Evolutionary conservation across 2,888 invertebrate species (phyloP).

Genomic region (Acleris laterana): DNA sequence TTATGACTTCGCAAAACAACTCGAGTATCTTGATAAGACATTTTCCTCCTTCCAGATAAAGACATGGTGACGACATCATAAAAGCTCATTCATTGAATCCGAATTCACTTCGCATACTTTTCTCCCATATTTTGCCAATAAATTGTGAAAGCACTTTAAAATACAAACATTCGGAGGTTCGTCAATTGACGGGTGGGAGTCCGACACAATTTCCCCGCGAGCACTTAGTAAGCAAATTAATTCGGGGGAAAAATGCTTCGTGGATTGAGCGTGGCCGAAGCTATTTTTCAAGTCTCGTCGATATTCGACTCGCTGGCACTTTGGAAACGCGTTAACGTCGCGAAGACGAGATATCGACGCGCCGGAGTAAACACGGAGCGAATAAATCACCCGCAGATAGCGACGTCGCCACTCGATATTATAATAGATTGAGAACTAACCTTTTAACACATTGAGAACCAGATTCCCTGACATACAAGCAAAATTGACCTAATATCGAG

Average conservation of each 20-base stretch:
- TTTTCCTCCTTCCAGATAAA: conserved; percentile 23
- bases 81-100: conserved; percentile 31
- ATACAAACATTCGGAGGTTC: conserved; percentile 59
- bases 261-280: conserved; percentile 57
- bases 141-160: conserved; percentile 53
- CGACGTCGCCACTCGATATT: conserved; percentile 37
- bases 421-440: conserved; percentile 52
- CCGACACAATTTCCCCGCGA: conserved; percentile 58
- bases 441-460: conserved; percentile 48
- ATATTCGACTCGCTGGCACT: conserved; percentile 58
- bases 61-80: conserved; percentile 32
- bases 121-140: conserved; percentile 43
- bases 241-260: conserved; percentile 61
- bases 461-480: too few relatives aligned
- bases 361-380: conserved; percentile 58
- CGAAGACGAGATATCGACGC: conserved; percentile 63
- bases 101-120: conserved; percentile 36
- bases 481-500: too few relatives aligned
- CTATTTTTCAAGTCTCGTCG: conserved; percentile 61
- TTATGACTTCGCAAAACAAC: conserved; percentile 18
- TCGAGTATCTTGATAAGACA: conserved; percentile 11
- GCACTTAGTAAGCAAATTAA: conserved; percentile 74
- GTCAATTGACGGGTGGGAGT: conserved; percentile 60
- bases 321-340: conserved; percentile 58
- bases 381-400: conserved; percentile 69